Conservation (phyloP, 2,797 vertebrate species). For the Apogon hyalosoma region DNA sequence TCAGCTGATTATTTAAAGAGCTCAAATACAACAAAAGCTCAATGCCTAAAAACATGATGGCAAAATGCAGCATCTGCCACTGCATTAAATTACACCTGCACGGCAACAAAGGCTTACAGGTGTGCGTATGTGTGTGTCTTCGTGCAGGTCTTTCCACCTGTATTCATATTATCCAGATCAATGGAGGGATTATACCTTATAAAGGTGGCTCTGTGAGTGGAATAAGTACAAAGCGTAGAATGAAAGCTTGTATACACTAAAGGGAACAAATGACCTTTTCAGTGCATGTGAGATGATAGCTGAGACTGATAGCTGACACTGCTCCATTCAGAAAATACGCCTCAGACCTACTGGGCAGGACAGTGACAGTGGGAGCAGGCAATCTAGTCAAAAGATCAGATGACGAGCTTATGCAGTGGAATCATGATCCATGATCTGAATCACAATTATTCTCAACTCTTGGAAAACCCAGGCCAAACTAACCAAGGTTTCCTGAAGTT, state of each 20-base stretch:
- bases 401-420: no score
- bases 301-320: constrained; percentile 14
- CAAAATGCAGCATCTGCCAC: constrained; percentile 9
- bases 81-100: constrained; percentile 43
- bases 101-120: constrained; percentile 28
- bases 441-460: no score
- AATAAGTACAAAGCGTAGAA: constrained; percentile 13
- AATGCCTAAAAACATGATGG: constrained; percentile 6
- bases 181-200: constrained; percentile 45
- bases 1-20: not conserved
- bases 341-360: not conserved
- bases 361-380: not conserved
- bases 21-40: not conserved
- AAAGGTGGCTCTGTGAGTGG: constrained; percentile 29
- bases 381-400: no score
- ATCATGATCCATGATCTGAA: no score
- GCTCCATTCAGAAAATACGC: not conserved
- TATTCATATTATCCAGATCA: constrained; percentile 42
- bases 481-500: no score
- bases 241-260: constrained; percentile 19
- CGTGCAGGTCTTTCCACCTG: constrained; percentile 28
- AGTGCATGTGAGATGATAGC: constrained; percentile 15
- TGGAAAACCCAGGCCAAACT: no score
- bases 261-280: constrained; percentile 26
- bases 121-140: constrained; percentile 20